Evolutionary conservation across 2,888 invertebrate species (phyloP), one percentile per base, ranked within the genome.

Genomic region (Callyntrura sp.): DNA sequence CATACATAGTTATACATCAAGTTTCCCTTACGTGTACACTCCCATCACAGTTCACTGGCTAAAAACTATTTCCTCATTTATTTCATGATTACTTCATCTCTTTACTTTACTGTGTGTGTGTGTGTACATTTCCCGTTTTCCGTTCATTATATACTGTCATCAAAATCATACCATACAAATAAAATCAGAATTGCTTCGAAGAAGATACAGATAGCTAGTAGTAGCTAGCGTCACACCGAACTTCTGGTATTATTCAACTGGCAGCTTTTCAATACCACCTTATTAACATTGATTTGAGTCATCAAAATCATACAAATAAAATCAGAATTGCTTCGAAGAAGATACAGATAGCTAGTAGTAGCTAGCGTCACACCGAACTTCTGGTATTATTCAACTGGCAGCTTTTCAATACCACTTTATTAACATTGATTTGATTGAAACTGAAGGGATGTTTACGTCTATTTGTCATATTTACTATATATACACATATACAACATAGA

Each of bases 341-440:
- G 12, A n/a, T 51, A 51, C 12, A 51, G 12, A 51, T 51, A 14
- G 12, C n/a, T n/a, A n/a, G n/a, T n/a, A n/a, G n/a, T n/a, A n/a
- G n/a, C n/a, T n/a, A n/a, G n/a, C n/a, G n/a, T n/a, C n/a, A n/a
- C 35, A 35, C 35, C 35, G 35, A 35, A 35, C 51, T 9, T n/a
- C 1, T 51, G 9, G 3, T 25, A 11, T 23, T n/a, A 11, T 25
- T 25, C 62, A 23, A 25, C 62, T 68, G n/a, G n/a, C 68, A 68
- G 9, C 68, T n/a, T 68, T 68, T 35, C 43, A 68, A 43, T 68
- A 28, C 84, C 84, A 57, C 78, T 76, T 76, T 85, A 76, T 85
- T 78, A 85, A 55, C 76, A 85, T 85, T 76, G 76, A 78, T 85
- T 76, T 73, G 28, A 78, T 76, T 76, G 85, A 78, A 76, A 55